phyloP scores from a whole-genome alignment of 92 coral and sea anemone genomes.

The Epizoanthus illoricatus region DNA sequence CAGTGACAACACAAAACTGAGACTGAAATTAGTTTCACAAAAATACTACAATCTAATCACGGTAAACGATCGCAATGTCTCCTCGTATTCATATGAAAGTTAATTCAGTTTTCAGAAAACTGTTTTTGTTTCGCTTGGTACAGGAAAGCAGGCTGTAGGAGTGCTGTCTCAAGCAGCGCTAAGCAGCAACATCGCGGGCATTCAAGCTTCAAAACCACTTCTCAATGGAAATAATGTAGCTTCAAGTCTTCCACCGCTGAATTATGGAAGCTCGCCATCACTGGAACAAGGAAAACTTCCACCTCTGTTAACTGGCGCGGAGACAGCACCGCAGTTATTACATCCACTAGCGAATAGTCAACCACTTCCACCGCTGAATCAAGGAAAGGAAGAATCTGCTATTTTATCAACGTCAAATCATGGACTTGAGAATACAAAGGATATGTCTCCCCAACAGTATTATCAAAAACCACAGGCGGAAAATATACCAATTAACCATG shows the following conservation, averaged over 20 bases:
- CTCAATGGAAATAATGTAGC: not conserved
- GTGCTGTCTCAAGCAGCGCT: not conserved
- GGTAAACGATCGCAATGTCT: not conserved
- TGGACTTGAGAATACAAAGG: not conserved
- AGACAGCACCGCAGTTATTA: not conserved
- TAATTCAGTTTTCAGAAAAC: constrained; percentile 21
- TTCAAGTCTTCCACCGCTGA: not conserved
- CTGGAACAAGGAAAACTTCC: not conserved
- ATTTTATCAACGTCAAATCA: not conserved
- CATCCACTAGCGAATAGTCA: not conserved
- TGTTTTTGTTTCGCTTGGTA: not conserved
- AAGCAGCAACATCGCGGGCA: not conserved
- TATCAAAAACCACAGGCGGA: constrained; percentile 2
- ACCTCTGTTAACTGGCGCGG: not conserved
- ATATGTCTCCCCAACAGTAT: not conserved
- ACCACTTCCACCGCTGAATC: not conserved
- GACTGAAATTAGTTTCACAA: too few relatives aligned
- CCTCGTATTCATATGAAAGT: not conserved
- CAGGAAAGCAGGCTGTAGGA: constrained; percentile 23
- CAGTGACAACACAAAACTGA: too few relatives aligned
- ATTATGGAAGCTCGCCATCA: not conserved
- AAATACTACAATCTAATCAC: not conserved
- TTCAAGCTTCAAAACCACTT: constrained; percentile 1
- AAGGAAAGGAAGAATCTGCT: not conserved
- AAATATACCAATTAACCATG: not conserved